Conservation (phyloP, 2,888 invertebrate species). For the Ormyrus thymus region DNA sequence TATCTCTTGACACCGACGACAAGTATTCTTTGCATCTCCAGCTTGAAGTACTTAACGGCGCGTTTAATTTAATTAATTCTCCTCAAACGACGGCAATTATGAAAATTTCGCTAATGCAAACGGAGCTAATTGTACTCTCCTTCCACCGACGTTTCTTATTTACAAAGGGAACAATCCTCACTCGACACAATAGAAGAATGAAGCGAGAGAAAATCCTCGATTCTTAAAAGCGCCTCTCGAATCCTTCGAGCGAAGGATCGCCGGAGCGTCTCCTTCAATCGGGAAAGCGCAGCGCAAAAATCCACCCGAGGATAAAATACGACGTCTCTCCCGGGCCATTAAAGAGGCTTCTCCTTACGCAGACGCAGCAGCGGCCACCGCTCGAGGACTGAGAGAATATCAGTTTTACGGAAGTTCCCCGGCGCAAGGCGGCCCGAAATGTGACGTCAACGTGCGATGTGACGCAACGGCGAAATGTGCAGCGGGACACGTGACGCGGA, state of each 20-base stretch:
- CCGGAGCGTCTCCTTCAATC: neutral
- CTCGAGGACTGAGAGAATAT: constrained; percentile 1
- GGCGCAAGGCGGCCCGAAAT: neutral
- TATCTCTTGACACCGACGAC: too few species aligned
- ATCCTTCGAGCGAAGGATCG: constrained; percentile 43
- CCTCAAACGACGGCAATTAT: too few species aligned
- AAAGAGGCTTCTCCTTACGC: neutral
- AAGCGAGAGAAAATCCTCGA: neutral
- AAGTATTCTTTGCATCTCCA: too few species aligned
- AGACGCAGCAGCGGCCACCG: neutral
- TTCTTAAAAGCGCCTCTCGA: constrained; percentile 2
- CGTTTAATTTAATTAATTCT: too few species aligned
- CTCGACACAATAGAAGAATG: too few species aligned
- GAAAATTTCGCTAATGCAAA: too few species aligned
- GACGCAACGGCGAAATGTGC: constrained; percentile 43
- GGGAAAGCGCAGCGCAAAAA: neutral
- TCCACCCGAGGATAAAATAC: constrained; percentile 31
- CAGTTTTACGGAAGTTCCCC: constrained; percentile 35
- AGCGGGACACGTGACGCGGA: constrained; percentile 38
- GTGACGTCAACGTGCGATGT: constrained; percentile 11
- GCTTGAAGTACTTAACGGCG: too few species aligned
- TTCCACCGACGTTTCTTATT: too few species aligned
- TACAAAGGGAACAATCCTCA: too few species aligned
- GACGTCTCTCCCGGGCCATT: constrained; percentile 34
- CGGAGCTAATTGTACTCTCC: too few species aligned